Base-by-base conservation (phyloP, 2,797 vertebrate species). In the Gambelia wislizenii region DNA sequence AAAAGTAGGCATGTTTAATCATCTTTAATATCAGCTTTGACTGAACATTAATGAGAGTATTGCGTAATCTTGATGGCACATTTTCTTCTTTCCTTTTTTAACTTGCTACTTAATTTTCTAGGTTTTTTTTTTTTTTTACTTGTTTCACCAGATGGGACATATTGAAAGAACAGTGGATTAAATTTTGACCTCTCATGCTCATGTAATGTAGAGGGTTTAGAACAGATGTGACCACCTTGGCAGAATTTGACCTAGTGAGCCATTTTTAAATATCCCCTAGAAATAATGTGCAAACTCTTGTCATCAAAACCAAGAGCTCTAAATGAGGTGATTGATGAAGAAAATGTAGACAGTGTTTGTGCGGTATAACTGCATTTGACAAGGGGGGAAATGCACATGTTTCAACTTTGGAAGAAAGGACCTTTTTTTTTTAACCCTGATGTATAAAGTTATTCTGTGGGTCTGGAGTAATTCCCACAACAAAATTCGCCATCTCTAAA, bases 31-130 rank as follows among this genome's bases (percentile, higher is more conserved):
- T 61, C n/a, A 3, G 7, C 25, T 27, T 83, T 82, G 44, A 84
- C 12, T 70, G 36, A 89, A 82, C 72, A 61, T 67, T 54, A 67
- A 77, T 84, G 59, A 84, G 47, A 54, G 52, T 44, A 76, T 59
- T 82, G 12, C 47, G 7, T 54, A 82, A 75, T 4, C n/a, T 30
- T 16, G 33, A 67, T 79, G 36, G 13, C 30, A 89, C 52, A 75
- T 74, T 67, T 78, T 39, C 14, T 20, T 39, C n/a, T 36, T 36
- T 39, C n/a, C 13, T 72, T 72, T 72, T 72, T 72, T 13, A 27
- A 67, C 64, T 67, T 67, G 33, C 30, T 67, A 33, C 64, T 67
- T 13, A 67, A 67, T 67, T 67, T 67, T 12, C 56, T 59, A 59
- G 20, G 52, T 52, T 18, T 39, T 42, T 78, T 52, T 18, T 39